These are phyloP conservation scores for Procavia capensis DNA, from an alignment of 2,113 vertebrate species.

Conservation along the genomic window DNA sequence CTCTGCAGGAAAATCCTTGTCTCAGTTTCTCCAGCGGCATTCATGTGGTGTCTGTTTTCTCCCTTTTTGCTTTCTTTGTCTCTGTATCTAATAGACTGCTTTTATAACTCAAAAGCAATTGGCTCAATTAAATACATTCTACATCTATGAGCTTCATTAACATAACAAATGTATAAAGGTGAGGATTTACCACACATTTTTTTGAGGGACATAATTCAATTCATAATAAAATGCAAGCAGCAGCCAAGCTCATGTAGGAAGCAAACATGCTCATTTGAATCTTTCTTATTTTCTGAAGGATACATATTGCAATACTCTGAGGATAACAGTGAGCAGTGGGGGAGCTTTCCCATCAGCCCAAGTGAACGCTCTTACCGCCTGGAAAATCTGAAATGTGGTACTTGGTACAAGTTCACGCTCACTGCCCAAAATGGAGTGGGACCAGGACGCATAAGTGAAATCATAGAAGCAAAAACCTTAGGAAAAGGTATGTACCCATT, in stretches of 20 bases:
- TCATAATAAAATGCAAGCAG: neutral
- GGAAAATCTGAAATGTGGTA: constrained; percentile 97
- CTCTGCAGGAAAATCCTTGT: neutral
- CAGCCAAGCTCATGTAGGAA: neutral
- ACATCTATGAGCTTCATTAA: neutral
- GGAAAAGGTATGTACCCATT: constrained; percentile 92
- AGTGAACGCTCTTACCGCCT: constrained; percentile 97
- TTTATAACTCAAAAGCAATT: neutral
- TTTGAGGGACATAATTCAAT: neutral
- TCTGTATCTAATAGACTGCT: neutral
- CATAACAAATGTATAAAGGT: neutral
- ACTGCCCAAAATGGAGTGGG: constrained; percentile 99
- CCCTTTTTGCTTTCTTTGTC: neutral
- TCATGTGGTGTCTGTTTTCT: neutral
- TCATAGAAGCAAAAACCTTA: constrained; percentile 98
- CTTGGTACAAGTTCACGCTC: constrained; percentile 99
- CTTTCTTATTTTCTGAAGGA: constrained; percentile 83
- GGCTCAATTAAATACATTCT: neutral
- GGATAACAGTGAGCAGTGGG: constrained; percentile 99
- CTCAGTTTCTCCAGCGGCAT: neutral
- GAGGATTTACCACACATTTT: neutral
- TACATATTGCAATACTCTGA: constrained; percentile 99
- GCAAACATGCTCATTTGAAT: rapidly evolving
- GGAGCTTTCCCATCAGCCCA: constrained; percentile 98
- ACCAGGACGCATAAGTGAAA: constrained; percentile 98